A percentile compares a stretch with the other conserved stretches of the same genome.
phyloP scores from a whole-genome alignment of 1,140 invertebrate species.

The Gonatopus flavifemur region DNA sequence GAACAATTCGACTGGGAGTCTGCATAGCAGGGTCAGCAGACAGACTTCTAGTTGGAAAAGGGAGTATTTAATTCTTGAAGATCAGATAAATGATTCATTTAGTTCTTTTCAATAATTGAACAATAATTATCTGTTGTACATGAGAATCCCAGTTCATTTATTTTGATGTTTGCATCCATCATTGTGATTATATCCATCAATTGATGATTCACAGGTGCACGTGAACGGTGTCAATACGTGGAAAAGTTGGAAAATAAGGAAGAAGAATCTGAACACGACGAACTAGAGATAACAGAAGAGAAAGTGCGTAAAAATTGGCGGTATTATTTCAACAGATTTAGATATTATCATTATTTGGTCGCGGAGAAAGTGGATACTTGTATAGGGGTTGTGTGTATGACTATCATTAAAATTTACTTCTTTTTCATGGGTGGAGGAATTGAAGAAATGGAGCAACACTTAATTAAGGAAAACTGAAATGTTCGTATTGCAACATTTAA shows the following conservation, averaged over 20 bases:
- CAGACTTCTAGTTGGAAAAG: no score
- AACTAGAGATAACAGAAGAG: neutral
- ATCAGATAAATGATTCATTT: no score
- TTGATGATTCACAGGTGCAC: neutral
- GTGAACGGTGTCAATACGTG: neutral
- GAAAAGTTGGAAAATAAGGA: neutral
- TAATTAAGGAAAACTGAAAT: no score
- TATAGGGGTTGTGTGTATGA: slow-evolving; percentile 7
- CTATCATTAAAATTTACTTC: slow-evolving; percentile 21
- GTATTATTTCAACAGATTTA: slow-evolving; percentile 26
- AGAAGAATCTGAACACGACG: neutral
- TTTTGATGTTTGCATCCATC: neutral
- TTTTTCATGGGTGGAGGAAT: slow-evolving; percentile 8
- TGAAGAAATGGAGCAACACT: no score
- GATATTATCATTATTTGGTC: slow-evolving; percentile 26
- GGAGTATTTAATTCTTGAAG: no score
- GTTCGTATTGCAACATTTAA: no score
- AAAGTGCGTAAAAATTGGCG: slow-evolving; percentile 1
- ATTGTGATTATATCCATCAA: no score
- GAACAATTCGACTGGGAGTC: no score
- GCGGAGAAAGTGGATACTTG: slow-evolving; percentile 16
- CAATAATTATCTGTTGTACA: neutral
- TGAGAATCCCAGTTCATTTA: neutral
- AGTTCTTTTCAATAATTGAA: neutral
- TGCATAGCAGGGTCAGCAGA: no score